Evolutionary conservation across 2,888 invertebrate genomes (phyloP).

Genomic region (Nymphalis c-album): DNA sequence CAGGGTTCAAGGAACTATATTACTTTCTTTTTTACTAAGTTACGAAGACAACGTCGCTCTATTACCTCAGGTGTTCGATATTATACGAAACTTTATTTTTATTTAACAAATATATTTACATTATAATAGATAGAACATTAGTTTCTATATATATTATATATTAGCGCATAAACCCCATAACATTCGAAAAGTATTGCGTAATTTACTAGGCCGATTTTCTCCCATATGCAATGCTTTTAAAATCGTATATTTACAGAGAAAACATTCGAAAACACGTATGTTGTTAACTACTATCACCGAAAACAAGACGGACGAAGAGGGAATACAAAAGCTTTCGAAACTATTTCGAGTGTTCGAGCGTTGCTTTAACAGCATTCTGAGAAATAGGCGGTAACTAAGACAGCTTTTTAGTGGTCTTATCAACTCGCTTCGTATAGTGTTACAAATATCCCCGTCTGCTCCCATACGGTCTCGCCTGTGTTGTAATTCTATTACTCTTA

Average conservation of each 20-base stretch:
- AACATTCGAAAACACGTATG: conserved; percentile 7
- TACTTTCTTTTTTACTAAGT: conserved; percentile 22
- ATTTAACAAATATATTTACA: no score
- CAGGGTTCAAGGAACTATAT: conserved; percentile 27
- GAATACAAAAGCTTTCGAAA: conserved; percentile 39
- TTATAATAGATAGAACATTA: no score
- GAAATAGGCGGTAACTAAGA: conserved; percentile 55
- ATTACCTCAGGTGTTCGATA: conserved; percentile 3
- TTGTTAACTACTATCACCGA: conserved; percentile 5
- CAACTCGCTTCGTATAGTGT: conserved; percentile 45
- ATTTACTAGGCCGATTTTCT: no score
- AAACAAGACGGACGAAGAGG: conserved; percentile 26
- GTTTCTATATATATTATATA: no score
- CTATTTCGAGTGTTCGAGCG: conserved; percentile 39
- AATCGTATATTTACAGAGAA: neutral
- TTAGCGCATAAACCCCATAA: no score
- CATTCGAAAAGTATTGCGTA: no score
- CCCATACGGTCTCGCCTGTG: conserved; percentile 23
- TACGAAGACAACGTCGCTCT: conserved; percentile 15
- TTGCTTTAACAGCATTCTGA: conserved; percentile 48
- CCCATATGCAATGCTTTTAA: no score
- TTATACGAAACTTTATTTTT: neutral
- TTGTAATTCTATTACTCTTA: conserved; percentile 23
- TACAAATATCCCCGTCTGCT: conserved; percentile 49
- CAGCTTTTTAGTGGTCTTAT: conserved; percentile 49